phyloP scores from a whole-genome alignment of 1,140 invertebrate genomes.

The Papilio glaucus region DNA sequence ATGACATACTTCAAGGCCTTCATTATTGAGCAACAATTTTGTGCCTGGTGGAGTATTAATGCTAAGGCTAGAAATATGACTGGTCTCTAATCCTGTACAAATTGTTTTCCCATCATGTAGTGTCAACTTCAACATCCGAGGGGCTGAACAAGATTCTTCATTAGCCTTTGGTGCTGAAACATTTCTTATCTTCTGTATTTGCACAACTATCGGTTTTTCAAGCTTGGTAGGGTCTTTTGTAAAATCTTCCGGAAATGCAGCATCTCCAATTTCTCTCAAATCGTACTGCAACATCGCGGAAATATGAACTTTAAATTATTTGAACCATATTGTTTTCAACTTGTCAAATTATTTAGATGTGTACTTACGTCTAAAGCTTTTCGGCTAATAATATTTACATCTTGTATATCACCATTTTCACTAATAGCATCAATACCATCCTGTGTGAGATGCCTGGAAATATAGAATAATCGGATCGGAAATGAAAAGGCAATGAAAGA shows the following conservation, averaged over 20 bases:
- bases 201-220: slow-evolving; percentile 90
- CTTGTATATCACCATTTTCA: slow-evolving; percentile 86
- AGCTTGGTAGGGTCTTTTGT: slow-evolving; percentile 85
- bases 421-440: slow-evolving; percentile 87
- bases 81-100: slow-evolving; percentile 90
- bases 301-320: slow-evolving; percentile 38
- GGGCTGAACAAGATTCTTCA: slow-evolving; percentile 92
- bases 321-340: slow-evolving; percentile 27
- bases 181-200: slow-evolving; percentile 94
- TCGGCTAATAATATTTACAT: slow-evolving; percentile 86
- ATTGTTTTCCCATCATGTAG: slow-evolving; percentile 93
- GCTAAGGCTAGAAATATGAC: slow-evolving; percentile 86
- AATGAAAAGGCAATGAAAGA: slow-evolving; percentile 40
- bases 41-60: slow-evolving; percentile 91
- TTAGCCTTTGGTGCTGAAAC: slow-evolving; percentile 95
- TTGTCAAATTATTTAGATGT: slow-evolving; percentile 32
- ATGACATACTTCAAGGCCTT: slow-evolving; percentile 84
- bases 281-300: slow-evolving; percentile 86
- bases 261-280: slow-evolving; percentile 89
- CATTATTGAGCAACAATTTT: slow-evolving; percentile 85
- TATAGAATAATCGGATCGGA: slow-evolving; percentile 54
- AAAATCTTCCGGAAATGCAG: slow-evolving; percentile 84
- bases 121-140: slow-evolving; percentile 91
- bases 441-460: slow-evolving; percentile 87
- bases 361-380: slow-evolving; percentile 90